These are phyloP conservation scores for Microtus oregoni DNA, from an alignment of 2,113 vertebrate genomes.

Conservation along the genomic window DNA sequence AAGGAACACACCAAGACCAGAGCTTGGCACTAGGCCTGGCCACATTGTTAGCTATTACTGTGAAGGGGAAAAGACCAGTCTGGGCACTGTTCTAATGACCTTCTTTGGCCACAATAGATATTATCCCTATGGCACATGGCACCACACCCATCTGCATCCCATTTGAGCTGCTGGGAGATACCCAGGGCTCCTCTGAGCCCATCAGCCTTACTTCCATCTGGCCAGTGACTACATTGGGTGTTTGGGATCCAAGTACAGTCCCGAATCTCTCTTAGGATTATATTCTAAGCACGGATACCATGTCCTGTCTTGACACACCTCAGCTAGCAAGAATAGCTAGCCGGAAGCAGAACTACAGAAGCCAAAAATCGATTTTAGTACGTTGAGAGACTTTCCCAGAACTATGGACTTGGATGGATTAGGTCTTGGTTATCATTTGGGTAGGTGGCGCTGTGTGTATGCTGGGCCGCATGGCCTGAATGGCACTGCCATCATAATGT, in stretches of 20 bases:
- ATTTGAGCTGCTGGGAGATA: neutral
- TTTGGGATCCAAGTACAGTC: neutral
- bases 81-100: neutral
- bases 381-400: neutral
- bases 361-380: neutral
- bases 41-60: neutral
- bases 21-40: neutral
- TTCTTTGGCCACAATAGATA: neutral
- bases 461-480: neutral
- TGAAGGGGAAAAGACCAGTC: neutral
- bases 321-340: neutral
- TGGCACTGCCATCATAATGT: neutral
- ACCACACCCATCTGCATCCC: neutral
- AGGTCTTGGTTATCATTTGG: neutral
- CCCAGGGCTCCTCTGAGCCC: neutral
- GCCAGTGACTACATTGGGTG: neutral
- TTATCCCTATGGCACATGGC: neutral
- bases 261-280: neutral
- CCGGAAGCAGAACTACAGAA: neutral
- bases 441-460: neutral
- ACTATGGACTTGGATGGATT: neutral
- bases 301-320: neutral
- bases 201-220: neutral
- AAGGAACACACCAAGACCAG: neutral
- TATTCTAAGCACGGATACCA: neutral